A percentile compares a stretch with the other conserved stretches of the same genome.
Evolutionary conservation across 2,797 vertebrate species (phyloP).

Genomic region (Apodemus agrarius): DNA sequence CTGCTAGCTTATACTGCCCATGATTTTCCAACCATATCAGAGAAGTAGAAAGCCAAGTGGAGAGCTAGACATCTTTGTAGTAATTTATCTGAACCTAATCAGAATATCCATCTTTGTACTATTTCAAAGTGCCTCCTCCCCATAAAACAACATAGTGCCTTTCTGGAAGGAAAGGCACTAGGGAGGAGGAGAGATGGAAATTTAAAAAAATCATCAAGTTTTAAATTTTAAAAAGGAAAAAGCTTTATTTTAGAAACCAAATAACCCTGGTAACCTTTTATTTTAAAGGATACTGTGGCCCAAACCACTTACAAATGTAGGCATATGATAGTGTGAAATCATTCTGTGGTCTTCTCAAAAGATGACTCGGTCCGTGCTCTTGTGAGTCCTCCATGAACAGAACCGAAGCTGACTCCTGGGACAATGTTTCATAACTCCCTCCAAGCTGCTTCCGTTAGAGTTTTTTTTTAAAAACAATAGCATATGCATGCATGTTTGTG

Average conservation of each 20-base stretch:
- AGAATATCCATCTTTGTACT: constrained; percentile 46
- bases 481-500: no score
- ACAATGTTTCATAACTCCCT: constrained; percentile 30
- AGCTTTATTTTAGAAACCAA: constrained; percentile 51
- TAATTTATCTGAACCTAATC: constrained; percentile 61
- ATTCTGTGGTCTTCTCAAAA: not conserved
- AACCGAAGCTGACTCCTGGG: constrained; percentile 65
- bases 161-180: not conserved
- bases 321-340: constrained; percentile 6
- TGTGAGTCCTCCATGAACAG: constrained; percentile 5
- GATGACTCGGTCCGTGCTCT: not conserved
- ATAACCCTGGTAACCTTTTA: not conserved
- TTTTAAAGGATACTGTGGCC: constrained; percentile 61
- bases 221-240: not conserved
- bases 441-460: constrained; percentile 25
- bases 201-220: constrained; percentile 40
- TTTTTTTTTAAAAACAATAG: not conserved
- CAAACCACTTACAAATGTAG: not conserved
- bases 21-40: constrained; percentile 77
- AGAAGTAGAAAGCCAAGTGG: constrained; percentile 69
- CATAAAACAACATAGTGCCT: not conserved
- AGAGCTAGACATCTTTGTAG: constrained; percentile 62
- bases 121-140: not conserved
- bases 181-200: not conserved
- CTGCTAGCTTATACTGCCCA: constrained; percentile 79